These are phyloP conservation scores for Pterocles burchelli DNA, from an alignment of 2,113 vertebrate species.

Conservation along the genomic window DNA sequence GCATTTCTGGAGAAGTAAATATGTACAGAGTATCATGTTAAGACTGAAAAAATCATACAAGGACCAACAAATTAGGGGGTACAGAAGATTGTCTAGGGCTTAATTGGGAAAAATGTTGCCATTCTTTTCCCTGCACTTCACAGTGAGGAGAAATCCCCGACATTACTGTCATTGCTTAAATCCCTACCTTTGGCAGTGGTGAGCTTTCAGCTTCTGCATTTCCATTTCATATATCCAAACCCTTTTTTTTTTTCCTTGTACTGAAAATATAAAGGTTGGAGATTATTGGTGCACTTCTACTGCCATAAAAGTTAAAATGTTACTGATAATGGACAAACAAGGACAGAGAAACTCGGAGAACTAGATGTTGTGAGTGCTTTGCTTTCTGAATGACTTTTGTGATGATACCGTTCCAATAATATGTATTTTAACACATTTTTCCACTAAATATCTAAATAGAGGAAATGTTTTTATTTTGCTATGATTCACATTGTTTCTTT, in stretches of 20 bases:
- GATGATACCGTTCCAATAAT: background rate
- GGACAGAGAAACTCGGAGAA: background rate
- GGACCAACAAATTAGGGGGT: background rate
- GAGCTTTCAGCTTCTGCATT: background rate
- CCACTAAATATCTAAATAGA: background rate
- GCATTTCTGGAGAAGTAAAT: background rate
- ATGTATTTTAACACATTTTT: background rate
- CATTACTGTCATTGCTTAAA: background rate
- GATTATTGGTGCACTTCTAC: background rate
- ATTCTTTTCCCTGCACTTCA: background rate
- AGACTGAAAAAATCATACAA: background rate
- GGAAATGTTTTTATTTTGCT: background rate
- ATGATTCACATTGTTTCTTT: background rate
- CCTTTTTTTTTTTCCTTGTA: background rate
- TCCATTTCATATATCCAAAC: background rate
- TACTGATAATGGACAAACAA: background rate
- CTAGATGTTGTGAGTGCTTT: background rate
- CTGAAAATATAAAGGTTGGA: background rate
- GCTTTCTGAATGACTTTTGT: background rate
- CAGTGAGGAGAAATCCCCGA: background rate
- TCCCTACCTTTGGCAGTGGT: background rate
- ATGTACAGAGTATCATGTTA: background rate
- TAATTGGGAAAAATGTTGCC: background rate
- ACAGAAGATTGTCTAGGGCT: background rate
- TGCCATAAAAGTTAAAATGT: background rate